Conservation (phyloP, 2,113 vertebrate genomes). For the Marmota flaviventris region DNA sequence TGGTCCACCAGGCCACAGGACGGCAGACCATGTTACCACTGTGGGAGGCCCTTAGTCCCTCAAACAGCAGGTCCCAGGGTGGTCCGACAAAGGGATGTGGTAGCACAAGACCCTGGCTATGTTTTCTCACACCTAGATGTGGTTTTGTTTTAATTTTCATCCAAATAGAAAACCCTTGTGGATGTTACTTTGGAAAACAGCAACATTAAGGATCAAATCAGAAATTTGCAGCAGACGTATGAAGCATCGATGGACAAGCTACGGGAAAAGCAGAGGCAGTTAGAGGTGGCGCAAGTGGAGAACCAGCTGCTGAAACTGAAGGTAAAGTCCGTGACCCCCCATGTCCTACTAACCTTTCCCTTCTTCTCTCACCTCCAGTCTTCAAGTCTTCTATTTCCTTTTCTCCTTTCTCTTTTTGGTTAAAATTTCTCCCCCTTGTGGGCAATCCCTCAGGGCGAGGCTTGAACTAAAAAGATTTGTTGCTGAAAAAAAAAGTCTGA, state of each 20-base stretch:
- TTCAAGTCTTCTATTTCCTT: not conserved
- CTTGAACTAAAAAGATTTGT: not conserved
- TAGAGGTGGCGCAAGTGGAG: constrained; percentile 92
- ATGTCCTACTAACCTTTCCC: not conserved
- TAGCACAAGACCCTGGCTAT: accelerated
- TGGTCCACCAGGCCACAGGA: not conserved
- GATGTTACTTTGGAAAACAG: constrained; percentile 94
- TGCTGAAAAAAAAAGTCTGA: not conserved
- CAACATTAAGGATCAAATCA: constrained; percentile 91
- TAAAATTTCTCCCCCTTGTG: not conserved
- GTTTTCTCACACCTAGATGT: not conserved
- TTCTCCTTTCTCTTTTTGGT: not conserved
- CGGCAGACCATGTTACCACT: not conserved
- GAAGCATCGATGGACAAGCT: constrained; percentile 93
- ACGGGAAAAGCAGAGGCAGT: constrained; percentile 92
- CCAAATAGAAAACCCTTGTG: constrained; percentile 94
- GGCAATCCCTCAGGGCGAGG: not conserved
- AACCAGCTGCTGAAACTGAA: constrained; percentile 94
- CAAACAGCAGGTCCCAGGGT: not conserved
- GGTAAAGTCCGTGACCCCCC: constrained; percentile 83
- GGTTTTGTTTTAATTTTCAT: constrained; percentile 53
- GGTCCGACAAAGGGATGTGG: not conserved
- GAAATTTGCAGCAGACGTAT: constrained; percentile 89
- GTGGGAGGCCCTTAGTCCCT: not conserved
- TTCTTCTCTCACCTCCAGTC: not conserved